Evolutionary conservation across 2,888 invertebrate genomes (phyloP).

Genomic region (Xestia rhomboidea): DNA sequence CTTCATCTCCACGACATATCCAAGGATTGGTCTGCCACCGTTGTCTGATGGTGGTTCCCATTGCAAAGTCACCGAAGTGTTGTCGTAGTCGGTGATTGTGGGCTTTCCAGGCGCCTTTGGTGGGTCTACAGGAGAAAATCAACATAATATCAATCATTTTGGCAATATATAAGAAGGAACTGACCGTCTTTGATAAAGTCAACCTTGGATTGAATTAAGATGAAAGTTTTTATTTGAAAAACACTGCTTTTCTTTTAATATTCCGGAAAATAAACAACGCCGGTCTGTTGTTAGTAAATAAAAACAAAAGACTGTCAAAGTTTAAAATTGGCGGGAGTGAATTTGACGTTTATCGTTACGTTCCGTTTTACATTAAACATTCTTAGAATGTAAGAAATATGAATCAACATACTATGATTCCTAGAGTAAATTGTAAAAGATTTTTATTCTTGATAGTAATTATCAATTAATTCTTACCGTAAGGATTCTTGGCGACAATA

Average conservation of each 20-base stretch:
- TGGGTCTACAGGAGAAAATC: slow-evolving; percentile 91
- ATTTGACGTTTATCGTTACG: slow-evolving; percentile 22
- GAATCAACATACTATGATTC: too few species aligned
- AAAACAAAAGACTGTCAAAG: slow-evolving; percentile 61
- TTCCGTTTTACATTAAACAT: slow-evolving; percentile 12
- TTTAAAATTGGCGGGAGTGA: slow-evolving; percentile 50
- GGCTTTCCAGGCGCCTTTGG: slow-evolving; percentile 98
- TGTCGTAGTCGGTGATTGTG: slow-evolving; percentile 97
- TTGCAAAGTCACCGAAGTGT: slow-evolving; percentile 96
- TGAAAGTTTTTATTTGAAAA: not conserved
- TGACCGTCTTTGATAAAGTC: not conserved
- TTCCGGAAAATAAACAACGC: not conserved
- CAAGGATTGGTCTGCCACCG: slow-evolving; percentile 97
- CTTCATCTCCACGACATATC: slow-evolving; percentile 97
- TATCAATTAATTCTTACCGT: slow-evolving; percentile 91
- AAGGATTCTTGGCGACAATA: slow-evolving; percentile 98
- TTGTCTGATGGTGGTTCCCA: slow-evolving; percentile 98
- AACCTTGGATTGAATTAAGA: not conserved
- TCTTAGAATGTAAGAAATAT: not conserved
- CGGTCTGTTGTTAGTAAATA: slow-evolving; percentile 60
- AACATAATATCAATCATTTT: slow-evolving; percentile 19
- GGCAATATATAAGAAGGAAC: not conserved
- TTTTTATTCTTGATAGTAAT: not conserved
- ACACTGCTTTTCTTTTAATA: not conserved
- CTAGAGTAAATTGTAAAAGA: not conserved